Conservation (phyloP, 1,140 invertebrate species). For the Eulimnadia texana region DNA sequence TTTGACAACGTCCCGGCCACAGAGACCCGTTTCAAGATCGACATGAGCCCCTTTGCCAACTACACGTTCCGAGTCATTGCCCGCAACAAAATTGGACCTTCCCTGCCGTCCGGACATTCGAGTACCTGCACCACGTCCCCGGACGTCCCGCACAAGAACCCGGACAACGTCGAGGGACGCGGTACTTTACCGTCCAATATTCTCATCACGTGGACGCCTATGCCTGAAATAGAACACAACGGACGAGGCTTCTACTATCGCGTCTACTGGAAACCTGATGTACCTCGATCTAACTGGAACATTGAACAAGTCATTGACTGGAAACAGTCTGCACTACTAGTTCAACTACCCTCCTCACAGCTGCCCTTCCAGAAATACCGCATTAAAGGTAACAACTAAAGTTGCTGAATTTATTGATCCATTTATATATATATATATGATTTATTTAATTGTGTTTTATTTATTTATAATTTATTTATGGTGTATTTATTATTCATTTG, state of each 20-base stretch:
- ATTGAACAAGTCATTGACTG: slow-evolving; percentile 62
- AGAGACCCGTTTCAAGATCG: slow-evolving; percentile 54
- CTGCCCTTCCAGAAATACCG: slow-evolving; percentile 79
- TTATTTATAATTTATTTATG: too few species aligned
- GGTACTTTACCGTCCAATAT: slow-evolving; percentile 78
- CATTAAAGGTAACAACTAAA: slow-evolving; percentile 58
- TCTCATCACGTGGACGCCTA: slow-evolving; percentile 86
- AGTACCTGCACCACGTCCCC: slow-evolving; percentile 66
- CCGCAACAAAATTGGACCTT: slow-evolving; percentile 82
- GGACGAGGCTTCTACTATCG: slow-evolving; percentile 83
- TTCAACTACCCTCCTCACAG: slow-evolving; percentile 67
- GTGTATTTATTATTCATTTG: too few species aligned
- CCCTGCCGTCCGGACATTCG: slow-evolving; percentile 64
- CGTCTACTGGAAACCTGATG: slow-evolving; percentile 70
- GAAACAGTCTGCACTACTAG: slow-evolving; percentile 43
- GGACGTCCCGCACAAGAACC: slow-evolving; percentile 85
- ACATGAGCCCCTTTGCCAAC: slow-evolving; percentile 82
- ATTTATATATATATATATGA: too few species aligned
- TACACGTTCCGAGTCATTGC: slow-evolving; percentile 93
- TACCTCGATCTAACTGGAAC: slow-evolving; percentile 54
- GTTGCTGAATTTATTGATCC: not conserved
- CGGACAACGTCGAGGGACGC: slow-evolving; percentile 80
- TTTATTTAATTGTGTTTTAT: too few species aligned
- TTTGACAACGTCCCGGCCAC: slow-evolving; percentile 60
- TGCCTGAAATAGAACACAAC: slow-evolving; percentile 94